Percentiles rank a stretch among this genome's conserved stretches.
phyloP scores from a whole-genome alignment of 2,113 vertebrate genomes.

The Pionites leucogaster region DNA sequence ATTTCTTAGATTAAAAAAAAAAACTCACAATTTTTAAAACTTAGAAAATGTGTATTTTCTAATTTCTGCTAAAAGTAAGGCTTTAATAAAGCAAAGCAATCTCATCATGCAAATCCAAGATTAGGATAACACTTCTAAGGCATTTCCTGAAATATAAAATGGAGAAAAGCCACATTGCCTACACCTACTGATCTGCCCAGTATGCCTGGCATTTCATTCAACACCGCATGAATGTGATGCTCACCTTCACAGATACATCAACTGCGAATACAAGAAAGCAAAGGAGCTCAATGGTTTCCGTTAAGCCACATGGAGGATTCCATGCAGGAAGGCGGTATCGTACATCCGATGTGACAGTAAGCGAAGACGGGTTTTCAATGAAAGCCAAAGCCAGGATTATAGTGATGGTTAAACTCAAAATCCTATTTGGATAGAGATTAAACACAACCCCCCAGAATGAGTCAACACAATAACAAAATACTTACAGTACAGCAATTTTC shows the following conservation, averaged over 20 bases:
- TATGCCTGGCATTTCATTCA: no score
- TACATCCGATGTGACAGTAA: slow-evolving; percentile 84
- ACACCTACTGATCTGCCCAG: background rate
- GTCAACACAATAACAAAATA: background rate
- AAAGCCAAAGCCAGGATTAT: slow-evolving; percentile 87
- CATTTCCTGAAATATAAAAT: background rate
- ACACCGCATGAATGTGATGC: fast-evolving
- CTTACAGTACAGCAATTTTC: background rate
- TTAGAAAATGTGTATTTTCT: background rate
- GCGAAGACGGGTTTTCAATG: slow-evolving; percentile 87
- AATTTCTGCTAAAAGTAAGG: background rate
- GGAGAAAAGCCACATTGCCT: background rate
- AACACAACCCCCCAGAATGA: background rate
- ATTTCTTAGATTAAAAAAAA: background rate
- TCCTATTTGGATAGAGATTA: slow-evolving; percentile 58
- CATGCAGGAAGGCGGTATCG: slow-evolving; percentile 75
- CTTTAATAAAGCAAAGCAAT: background rate
- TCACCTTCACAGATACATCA: slow-evolving; percentile 88
- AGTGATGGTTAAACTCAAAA: slow-evolving; percentile 80
- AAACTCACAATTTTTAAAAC: background rate
- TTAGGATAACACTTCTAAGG: background rate
- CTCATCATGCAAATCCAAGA: background rate
- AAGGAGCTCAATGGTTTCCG: slow-evolving; percentile 82
- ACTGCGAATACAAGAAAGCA: slow-evolving; percentile 83
- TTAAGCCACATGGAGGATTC: slow-evolving; percentile 88